These are phyloP conservation scores for Eustalomyia histrio DNA, from an alignment of 2,888 invertebrate species.

Conservation along the genomic window DNA sequence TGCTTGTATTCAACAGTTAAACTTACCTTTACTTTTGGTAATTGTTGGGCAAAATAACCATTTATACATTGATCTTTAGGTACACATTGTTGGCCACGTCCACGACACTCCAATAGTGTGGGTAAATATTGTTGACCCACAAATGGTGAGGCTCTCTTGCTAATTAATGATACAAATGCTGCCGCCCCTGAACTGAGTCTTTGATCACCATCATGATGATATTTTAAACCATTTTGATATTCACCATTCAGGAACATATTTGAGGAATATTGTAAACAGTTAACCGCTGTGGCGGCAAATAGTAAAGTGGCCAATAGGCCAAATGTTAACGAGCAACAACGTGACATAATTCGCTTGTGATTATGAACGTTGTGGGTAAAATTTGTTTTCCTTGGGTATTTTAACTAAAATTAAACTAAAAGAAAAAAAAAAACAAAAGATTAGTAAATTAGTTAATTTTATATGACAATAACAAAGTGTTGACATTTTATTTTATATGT, in stretches of 20 bases:
- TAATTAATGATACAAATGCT: conserved; percentile 76
- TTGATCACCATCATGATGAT: conserved; percentile 68
- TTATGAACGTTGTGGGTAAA: conserved; percentile 42
- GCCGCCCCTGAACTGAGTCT: conserved; percentile 71
- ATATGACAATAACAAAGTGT: not conserved
- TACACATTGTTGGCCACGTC: conserved; percentile 74
- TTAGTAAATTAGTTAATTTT: not conserved
- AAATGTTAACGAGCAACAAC: conserved; percentile 69
- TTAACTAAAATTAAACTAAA: not conserved
- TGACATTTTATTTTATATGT: not conserved
- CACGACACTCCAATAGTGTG: conserved; percentile 72
- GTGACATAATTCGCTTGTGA: conserved; percentile 65
- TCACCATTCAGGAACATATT: conserved; percentile 78
- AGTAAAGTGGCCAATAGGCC: conserved; percentile 68
- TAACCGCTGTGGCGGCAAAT: conserved; percentile 49
- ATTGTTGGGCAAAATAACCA: conserved; percentile 72
- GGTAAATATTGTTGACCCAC: conserved; percentile 76
- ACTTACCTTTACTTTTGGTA: conserved; percentile 75
- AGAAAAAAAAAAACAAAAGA: not conserved
- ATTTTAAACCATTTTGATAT: conserved; percentile 74
- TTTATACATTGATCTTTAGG: conserved; percentile 73
- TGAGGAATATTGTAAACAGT: conserved; percentile 69
- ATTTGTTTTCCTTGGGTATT: conserved; percentile 1
- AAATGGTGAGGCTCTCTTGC: conserved; percentile 76
- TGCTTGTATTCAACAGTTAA: not conserved